A percentile compares a stretch with the other conserved stretches of the same genome.
Evolutionary conservation across 1,140 invertebrate genomes (phyloP).

Genomic region (Formica exsecta): DNA sequence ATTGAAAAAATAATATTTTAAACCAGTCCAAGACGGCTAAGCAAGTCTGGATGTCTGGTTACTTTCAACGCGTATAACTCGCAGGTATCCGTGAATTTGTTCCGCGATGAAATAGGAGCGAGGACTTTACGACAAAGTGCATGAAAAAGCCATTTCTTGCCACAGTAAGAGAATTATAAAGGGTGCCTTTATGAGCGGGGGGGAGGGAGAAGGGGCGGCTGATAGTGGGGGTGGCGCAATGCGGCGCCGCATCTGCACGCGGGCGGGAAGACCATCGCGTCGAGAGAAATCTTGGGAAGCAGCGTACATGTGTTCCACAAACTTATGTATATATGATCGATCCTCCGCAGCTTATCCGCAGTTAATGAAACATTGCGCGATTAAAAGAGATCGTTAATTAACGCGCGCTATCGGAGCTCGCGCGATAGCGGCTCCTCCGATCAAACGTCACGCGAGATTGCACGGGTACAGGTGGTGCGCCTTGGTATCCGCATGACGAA

Average conservation of each 20-base stretch:
- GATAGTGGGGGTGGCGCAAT: conserved; percentile 67
- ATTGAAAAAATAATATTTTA: background rate
- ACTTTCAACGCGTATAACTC: conserved; percentile 7
- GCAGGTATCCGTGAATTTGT: background rate
- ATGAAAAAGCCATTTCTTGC: background rate
- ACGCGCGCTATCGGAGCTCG: background rate
- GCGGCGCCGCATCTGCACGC: conserved; percentile 64
- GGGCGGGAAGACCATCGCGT: background rate
- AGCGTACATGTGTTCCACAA: background rate
- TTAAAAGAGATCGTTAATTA: conserved; percentile 19
- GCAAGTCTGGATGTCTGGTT: background rate
- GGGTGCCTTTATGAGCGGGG: conserved; percentile 37
- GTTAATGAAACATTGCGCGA: conserved; percentile 21
- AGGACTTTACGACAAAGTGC: background rate
- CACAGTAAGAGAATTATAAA: conserved; percentile 39
- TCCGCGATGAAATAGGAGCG: background rate
- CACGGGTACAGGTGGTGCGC: background rate
- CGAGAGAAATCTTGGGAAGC: conserved; percentile 27
- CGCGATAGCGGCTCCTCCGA: background rate
- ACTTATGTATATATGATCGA: background rate
- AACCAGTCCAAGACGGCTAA: background rate
- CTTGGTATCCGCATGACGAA: background rate
- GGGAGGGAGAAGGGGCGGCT: background rate
- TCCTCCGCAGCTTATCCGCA: conserved; percentile 1
- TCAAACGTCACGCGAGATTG: background rate